Percentiles rank a stretch among this genome's conserved stretches.
Evolutionary conservation across 2,888 invertebrate genomes (phyloP).

Genomic region (Phaedon cochleariae): DNA sequence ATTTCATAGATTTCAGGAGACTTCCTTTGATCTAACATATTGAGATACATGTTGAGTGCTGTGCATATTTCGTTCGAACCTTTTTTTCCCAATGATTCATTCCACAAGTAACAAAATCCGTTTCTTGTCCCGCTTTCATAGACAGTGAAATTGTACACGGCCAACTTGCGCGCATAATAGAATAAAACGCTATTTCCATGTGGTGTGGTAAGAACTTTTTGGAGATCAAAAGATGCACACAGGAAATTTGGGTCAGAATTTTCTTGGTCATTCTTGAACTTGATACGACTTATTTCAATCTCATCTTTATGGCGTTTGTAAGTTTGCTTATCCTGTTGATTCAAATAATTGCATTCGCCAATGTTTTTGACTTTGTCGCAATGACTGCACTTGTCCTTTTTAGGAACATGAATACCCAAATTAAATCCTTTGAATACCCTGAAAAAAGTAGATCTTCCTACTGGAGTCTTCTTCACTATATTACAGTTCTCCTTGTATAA

Average conservation of each 20-base stretch:
- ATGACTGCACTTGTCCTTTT: too few species aligned
- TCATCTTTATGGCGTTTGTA: constrained; percentile 8
- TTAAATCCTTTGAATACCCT: constrained; percentile 21
- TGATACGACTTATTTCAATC: constrained; percentile 17
- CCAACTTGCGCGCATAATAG: constrained; percentile 43
- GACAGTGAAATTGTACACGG: constrained; percentile 42
- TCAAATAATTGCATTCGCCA: background rate
- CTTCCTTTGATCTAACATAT: constrained; percentile 22
- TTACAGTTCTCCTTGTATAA: constrained; percentile 21
- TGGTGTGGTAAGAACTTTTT: constrained; percentile 47
- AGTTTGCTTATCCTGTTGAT: background rate
- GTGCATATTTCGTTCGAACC: constrained; percentile 27
- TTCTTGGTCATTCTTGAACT: constrained; percentile 17
- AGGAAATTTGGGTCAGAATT: constrained; percentile 13
- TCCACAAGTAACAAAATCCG: constrained; percentile 40
- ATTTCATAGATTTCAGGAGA: constrained; percentile 44
- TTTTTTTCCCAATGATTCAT: constrained; percentile 42
- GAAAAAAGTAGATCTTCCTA: constrained; percentile 28
- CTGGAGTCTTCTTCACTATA: constrained; percentile 20
- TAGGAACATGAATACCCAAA: constrained; percentile 31
- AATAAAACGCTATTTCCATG: constrained; percentile 45
- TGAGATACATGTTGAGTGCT: constrained; percentile 23
- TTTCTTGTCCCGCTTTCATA: constrained; percentile 43
- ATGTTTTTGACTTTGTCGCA: constrained; percentile 18
- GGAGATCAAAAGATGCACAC: constrained; percentile 40